Base-by-base conservation (phyloP, 2,888 invertebrate genomes). In the Adelphocoris suturalis region DNA sequence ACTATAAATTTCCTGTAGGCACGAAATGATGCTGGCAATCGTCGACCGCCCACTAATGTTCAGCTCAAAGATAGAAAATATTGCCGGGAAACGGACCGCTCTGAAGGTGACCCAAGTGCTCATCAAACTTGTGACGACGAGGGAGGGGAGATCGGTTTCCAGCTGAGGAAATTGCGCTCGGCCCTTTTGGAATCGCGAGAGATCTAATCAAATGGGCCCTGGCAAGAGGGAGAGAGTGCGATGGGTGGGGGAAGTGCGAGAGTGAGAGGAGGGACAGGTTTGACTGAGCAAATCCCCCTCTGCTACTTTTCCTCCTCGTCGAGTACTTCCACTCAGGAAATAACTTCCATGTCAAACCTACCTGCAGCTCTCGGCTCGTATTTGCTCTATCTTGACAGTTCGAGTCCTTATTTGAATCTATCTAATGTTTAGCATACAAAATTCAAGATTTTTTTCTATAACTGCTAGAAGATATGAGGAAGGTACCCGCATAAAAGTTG, bases 251-350 rank as follows among this genome's bases (percentile, higher is more conserved):
- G 37, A 37, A 4, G 37, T 4, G 37, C 37, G 37, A 37, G 37
- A 37, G 37, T 37, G 37, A 37, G 37, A 37, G 37, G 37, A 7
- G 37, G n/a, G n/a, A n/a, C n/a, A n/a, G n/a, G 37, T 37, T 37
- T 37, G 37, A 37, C 37, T 37, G 37, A 4, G 37, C 37, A 57
- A 57, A 57, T 57, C 57, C 57, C 57, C 57, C 57, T 16, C 57
- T 57, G 16, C 57, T n/a, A 57, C 16, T 57, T 57, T 57, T 57
- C 57, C 16, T n/a, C 57, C n/a, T 57, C 57, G 16, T 7, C 57
- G 57, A 57, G 57, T 57, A 57, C 57, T 57, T 57, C 57, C 57
- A 57, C 57, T 57, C 57, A 57, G 57, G 57, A 57, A 57, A 57
- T 57, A 57, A n/a, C 57, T 57, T 57, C 57, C 57, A 57, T 57